Conservation (phyloP, 2,888 invertebrate genomes). For the Suillia variegata region DNA sequence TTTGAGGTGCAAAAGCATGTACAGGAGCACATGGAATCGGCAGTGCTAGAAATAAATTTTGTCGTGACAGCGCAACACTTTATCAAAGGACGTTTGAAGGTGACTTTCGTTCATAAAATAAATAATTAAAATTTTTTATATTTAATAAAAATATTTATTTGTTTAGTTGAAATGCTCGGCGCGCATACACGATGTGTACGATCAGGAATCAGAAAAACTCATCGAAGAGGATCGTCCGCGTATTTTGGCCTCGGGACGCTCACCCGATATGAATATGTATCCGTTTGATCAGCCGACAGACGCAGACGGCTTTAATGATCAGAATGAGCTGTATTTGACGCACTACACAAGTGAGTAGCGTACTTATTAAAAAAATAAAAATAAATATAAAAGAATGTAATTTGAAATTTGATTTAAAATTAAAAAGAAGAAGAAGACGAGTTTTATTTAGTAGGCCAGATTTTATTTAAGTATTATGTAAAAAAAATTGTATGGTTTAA, state of each 20-base stretch:
- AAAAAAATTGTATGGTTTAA: too few relatives aligned
- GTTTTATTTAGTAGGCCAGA: too few relatives aligned
- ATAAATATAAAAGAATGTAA: too few relatives aligned
- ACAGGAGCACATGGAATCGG: constrained; percentile 55
- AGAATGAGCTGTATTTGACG: constrained; percentile 56
- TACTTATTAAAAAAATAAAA: too few relatives aligned
- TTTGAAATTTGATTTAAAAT: too few relatives aligned
- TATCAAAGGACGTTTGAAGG: constrained; percentile 56
- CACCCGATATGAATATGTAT: constrained; percentile 57
- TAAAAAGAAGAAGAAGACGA: too few relatives aligned
- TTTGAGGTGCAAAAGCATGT: constrained; percentile 55
- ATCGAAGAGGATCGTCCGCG: constrained; percentile 60
- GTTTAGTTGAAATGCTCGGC: constrained; percentile 59
- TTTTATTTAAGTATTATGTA: too few relatives aligned
- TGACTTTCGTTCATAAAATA: constrained; percentile 24
- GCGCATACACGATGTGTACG: constrained; percentile 58
- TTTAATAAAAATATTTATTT: neutral
- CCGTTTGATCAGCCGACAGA: constrained; percentile 56
- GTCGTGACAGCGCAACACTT: constrained; percentile 57
- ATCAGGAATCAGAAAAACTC: constrained; percentile 56
- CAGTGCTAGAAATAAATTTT: constrained; percentile 57
- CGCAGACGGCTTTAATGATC: constrained; percentile 47
- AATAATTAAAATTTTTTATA: neutral
- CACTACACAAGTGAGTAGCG: constrained; percentile 54
- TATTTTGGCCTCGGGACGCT: constrained; percentile 60